These are phyloP conservation scores for Ennomos quercinarius DNA, from an alignment of 2,888 invertebrate genomes.

Conservation along the genomic window DNA sequence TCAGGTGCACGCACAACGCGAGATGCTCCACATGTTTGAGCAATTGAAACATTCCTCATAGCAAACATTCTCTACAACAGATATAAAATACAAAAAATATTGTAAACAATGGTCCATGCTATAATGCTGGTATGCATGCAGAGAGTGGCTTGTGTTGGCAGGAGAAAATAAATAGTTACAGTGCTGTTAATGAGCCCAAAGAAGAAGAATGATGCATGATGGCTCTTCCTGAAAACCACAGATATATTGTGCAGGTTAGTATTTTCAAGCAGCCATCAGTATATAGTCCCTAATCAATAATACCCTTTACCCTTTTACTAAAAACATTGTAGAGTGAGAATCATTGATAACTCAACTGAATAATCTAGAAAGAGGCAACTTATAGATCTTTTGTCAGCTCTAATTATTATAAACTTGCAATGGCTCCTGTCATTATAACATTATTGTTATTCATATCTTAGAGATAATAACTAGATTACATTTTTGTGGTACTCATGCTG, in stretches of 20 bases:
- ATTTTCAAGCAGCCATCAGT: conserved; percentile 20
- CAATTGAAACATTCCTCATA: conserved; percentile 31
- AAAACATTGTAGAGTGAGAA: neutral
- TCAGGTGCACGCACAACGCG: conserved; percentile 61
- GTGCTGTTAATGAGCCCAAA: conserved; percentile 53
- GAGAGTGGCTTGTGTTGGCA: conserved; percentile 48
- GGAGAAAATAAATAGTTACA: conserved; percentile 50
- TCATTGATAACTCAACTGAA: too few species aligned
- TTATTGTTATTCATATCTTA: too few species aligned
- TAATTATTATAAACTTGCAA: too few species aligned
- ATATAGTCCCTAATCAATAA: neutral
- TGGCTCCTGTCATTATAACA: too few species aligned
- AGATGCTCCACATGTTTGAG: conserved; percentile 41
- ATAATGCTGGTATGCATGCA: conserved; percentile 34
- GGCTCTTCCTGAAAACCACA: conserved; percentile 87
- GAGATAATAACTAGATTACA: too few species aligned
- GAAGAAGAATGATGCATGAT: conserved; percentile 80
- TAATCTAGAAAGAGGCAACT: too few species aligned
- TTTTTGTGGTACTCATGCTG: too few species aligned
- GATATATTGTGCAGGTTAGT: conserved; percentile 91
- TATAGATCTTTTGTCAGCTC: too few species aligned
- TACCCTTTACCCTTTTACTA: too few species aligned
- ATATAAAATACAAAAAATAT: conserved; percentile 2
- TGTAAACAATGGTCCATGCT: conserved; percentile 29
- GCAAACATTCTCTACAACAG: conserved; percentile 10